Conservation (phyloP, 1,140 invertebrate genomes). For the Drosophila busckii region DNA sequence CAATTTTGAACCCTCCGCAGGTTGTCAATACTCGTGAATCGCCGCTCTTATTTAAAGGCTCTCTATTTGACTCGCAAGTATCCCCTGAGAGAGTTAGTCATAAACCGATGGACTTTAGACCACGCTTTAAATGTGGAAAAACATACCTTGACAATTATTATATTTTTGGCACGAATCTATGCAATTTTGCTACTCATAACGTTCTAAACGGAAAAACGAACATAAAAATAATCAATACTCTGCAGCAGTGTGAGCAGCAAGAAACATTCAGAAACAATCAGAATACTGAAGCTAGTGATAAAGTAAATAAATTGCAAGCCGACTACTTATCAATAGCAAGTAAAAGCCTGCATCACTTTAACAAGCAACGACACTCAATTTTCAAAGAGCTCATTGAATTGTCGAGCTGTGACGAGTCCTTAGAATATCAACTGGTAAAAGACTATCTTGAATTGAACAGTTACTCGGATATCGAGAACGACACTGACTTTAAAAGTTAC, state of each 20-base stretch:
- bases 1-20: slow-evolving; percentile 28
- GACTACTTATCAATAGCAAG: background rate
- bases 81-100: slow-evolving; percentile 22
- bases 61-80: slow-evolving; percentile 54
- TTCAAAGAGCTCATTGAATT: slow-evolving; percentile 66
- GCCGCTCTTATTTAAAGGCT: slow-evolving; percentile 67
- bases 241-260: slow-evolving; percentile 44
- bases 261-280: background rate
- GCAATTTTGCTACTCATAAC: slow-evolving; percentile 55
- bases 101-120: slow-evolving; percentile 43
- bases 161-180: slow-evolving; percentile 62
- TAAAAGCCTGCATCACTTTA: slow-evolving; percentile 52
- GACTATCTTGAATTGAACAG: slow-evolving; percentile 68
- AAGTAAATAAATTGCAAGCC: background rate
- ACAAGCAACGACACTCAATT: slow-evolving; percentile 57
- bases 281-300: background rate
- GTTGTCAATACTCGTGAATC: slow-evolving; percentile 38
- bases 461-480: slow-evolving; percentile 68
- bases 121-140: slow-evolving; percentile 27
- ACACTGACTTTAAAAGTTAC: slow-evolving; percentile 65
- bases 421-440: slow-evolving; percentile 62
- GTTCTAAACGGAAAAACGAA: slow-evolving; percentile 61
- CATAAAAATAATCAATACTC: slow-evolving; percentile 50
- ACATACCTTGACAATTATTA: no score
- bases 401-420: slow-evolving; percentile 62